Conservation (phyloP, 2,113 vertebrate genomes). For the Oxyura jamaicensis region DNA sequence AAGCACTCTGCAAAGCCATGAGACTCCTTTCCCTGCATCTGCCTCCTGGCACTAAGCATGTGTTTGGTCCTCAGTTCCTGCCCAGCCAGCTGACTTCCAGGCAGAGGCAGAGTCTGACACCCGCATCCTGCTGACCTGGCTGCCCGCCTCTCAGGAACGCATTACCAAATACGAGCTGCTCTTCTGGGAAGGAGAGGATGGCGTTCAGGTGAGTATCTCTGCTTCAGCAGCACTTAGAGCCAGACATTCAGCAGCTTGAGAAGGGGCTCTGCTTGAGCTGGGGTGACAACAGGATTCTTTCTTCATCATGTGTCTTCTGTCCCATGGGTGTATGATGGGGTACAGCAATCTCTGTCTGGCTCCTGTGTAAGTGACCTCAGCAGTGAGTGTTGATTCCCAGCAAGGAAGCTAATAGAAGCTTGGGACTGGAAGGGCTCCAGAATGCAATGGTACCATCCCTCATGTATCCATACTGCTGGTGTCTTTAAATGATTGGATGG, state of each 20-base stretch:
- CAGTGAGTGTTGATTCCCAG: neutral
- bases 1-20: rapidly evolving
- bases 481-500: neutral
- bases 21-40: rapidly evolving
- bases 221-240: neutral
- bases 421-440: neutral
- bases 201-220: constrained; percentile 82
- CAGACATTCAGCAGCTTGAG: neutral
- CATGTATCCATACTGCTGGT: neutral
- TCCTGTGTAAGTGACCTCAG: neutral
- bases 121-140: constrained; percentile 90
- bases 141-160: constrained; percentile 89
- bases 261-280: neutral
- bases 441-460: neutral
- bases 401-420: neutral
- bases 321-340: neutral
- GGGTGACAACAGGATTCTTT: neutral
- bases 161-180: constrained; percentile 89
- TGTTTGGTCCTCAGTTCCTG: constrained; percentile 84
- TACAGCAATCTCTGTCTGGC: neutral
- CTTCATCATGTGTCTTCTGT: neutral
- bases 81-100: constrained; percentile 89
- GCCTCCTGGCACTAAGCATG: neutral
- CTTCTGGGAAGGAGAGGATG: constrained; percentile 89
- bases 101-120: constrained; percentile 94